Conservation (phyloP, 2,888 invertebrate species). For the Cryptus viduatorius region DNA sequence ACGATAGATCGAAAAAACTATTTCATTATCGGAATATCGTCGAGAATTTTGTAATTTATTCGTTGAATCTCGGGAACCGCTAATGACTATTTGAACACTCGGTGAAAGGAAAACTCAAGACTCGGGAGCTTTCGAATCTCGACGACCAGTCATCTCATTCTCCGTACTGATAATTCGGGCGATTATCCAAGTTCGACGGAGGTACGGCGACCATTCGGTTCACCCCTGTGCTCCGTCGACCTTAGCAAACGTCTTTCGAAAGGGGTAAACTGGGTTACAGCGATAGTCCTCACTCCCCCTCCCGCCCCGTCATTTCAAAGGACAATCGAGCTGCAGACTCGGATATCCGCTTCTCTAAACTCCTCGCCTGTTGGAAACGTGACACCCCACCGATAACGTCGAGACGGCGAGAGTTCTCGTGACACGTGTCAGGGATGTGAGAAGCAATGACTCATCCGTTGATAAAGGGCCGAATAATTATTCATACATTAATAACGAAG, state of each 20-base stretch:
- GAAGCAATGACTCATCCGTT: constrained; percentile 47
- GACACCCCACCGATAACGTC: constrained; percentile 56
- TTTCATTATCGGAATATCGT: not conserved
- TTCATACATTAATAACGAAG: constrained; percentile 38
- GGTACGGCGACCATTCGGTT: constrained; percentile 26
- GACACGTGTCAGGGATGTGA: constrained; percentile 57
- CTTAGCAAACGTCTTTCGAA: constrained; percentile 52
- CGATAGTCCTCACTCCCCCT: constrained; percentile 27
- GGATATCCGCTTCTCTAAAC: constrained; percentile 47
- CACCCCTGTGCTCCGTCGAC: constrained; percentile 32
- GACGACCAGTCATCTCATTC: constrained; percentile 20
- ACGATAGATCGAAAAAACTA: too few relatives aligned
- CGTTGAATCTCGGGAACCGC: not conserved
- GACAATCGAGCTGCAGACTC: constrained; percentile 39
- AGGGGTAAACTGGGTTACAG: constrained; percentile 46
- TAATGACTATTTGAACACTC: constrained; percentile 11
- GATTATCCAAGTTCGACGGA: constrained; percentile 44
- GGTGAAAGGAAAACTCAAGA: constrained; percentile 28
- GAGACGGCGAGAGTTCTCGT: constrained; percentile 17
- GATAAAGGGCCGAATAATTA: constrained; percentile 59
- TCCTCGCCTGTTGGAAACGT: constrained; percentile 49
- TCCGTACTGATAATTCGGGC: constrained; percentile 35
- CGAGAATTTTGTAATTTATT: constrained; percentile 22
- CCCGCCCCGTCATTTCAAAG: constrained; percentile 35
- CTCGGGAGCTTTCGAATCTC: not conserved